Percentiles rank a stretch among this genome's conserved stretches.
These are phyloP conservation scores for Corythaeola cristata DNA, from an alignment of 2,113 vertebrate species.

Conservation along the genomic window DNA sequence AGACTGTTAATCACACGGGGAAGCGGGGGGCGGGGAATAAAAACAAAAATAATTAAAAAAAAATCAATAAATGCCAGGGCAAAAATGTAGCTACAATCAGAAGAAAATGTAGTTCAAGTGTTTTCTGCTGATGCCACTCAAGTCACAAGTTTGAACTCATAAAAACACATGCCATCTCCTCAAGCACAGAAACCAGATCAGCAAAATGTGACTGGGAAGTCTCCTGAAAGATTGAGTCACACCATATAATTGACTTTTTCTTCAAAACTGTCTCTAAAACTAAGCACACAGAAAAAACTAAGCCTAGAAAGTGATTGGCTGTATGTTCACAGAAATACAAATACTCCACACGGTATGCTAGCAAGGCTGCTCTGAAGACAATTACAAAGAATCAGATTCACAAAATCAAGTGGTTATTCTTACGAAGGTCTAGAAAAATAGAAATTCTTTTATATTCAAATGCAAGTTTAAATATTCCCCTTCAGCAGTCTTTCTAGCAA, in stretches of 20 bases:
- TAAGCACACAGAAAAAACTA: conserved; percentile 82
- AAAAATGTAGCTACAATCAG: conserved; percentile 69
- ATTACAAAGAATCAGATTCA: conserved; percentile 85
- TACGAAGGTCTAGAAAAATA: conserved; percentile 97
- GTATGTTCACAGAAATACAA: conserved; percentile 86
- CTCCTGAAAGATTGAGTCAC: conserved; percentile 79
- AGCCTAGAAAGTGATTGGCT: conserved; percentile 84
- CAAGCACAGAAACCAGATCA: conserved; percentile 82
- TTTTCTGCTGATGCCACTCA: conserved; percentile 79
- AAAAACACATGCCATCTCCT: conserved; percentile 82
- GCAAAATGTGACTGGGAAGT: conserved; percentile 87
- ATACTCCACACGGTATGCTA: conserved; percentile 84
- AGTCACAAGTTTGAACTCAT: conserved; percentile 76
- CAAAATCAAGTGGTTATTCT: conserved; percentile 94
- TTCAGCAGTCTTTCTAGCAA: conserved; percentile 93
- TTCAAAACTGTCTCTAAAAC: conserved; percentile 80
- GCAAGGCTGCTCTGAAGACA: conserved; percentile 85
- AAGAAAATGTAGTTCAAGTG: conserved; percentile 78
- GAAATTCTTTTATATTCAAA: conserved; percentile 89
- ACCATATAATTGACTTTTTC: conserved; percentile 76
- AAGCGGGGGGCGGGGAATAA: neutral
- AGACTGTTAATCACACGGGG: conserved; percentile 76
- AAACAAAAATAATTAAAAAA: neutral
- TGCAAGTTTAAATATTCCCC: conserved; percentile 87
- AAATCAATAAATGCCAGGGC: conserved; percentile 69